Evolutionary conservation across 2,888 invertebrate species (phyloP), one percentile per base, ranked within the genome.

Genomic region (Dolichomitus sp.): DNA sequence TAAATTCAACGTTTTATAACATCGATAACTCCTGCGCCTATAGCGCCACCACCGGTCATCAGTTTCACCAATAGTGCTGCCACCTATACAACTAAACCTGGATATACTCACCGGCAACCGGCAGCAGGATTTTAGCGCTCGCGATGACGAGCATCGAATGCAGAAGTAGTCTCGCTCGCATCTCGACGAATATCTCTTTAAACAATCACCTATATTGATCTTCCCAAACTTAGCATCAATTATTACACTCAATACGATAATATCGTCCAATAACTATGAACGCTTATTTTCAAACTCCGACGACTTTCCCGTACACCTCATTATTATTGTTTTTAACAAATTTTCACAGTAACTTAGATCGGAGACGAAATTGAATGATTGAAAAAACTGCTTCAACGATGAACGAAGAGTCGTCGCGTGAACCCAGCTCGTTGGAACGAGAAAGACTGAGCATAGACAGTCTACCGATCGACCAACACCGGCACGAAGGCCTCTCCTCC

Each of bases 391-490:
- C 40, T n/a, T 11, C 27, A 17, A 7, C 70, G 57, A 57, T 42
- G 42, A 33, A 33, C 59, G 45, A 59, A 23, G 59, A 48, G 50
- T 37, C 5, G 33, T 63, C 85, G 87, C 87, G 88, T 89, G 89
- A 87, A 88, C 90, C 75, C 89, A 90, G 87, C 85, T 77, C 91
- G 91, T 91, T 88, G 88, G 86, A 87, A 90, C 90, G 89, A 88
- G 90, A 90, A 91, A 93, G 92, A 92, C 93, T 93, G 92, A 91
- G 87, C 89, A 89, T 87, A 52, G 70, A 70, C 66, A 4, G 70
- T 76, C 70, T 69, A 80, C 76, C 73, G 73, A 73, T 77, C 83
- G 70, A 45, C 40, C 81, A 80, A 72, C 74, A 70, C 82, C 72
- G 69, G 72, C 72, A 70, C 65, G 82, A 65, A 82, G 84, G 75